Evolutionary conservation across 2,113 vertebrate species (phyloP).

Genomic region (Elaphurus davidianus): DNA sequence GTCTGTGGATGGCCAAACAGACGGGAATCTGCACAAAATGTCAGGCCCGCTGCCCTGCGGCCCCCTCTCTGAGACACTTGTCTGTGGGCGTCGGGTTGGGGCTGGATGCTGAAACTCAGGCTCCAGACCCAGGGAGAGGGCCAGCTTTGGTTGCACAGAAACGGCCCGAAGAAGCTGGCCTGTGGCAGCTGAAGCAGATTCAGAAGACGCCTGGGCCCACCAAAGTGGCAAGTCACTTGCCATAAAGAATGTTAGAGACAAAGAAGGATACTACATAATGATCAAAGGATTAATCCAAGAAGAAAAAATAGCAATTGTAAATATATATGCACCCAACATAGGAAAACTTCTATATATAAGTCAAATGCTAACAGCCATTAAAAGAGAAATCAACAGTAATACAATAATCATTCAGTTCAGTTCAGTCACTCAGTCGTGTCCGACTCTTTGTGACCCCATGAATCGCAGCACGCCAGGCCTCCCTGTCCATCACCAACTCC

Average conservation of each 20-base stretch:
- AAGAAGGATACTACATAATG: neutral
- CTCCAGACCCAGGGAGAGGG: neutral
- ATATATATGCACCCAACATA: neutral
- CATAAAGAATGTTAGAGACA: neutral
- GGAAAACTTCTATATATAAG: neutral
- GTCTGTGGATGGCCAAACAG: neutral
- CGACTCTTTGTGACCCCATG: too few species aligned
- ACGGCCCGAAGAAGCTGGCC: neutral
- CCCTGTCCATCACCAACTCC: too few species aligned
- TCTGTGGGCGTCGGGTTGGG: neutral
- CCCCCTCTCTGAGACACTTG: neutral
- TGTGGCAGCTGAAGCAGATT: neutral
- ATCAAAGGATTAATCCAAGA: neutral
- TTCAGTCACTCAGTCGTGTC: too few species aligned
- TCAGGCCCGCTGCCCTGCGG: neutral
- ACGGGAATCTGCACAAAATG: neutral
- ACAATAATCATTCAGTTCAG: neutral
- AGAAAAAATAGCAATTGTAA: neutral
- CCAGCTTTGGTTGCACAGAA: neutral
- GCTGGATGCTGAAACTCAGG: neutral
- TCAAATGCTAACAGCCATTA: neutral
- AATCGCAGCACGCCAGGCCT: too few species aligned
- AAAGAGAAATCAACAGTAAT: neutral
- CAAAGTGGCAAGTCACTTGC: neutral
- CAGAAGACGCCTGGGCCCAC: neutral